These are phyloP conservation scores for Flexamia atlantica DNA, from an alignment of 2,888 invertebrate genomes.

Conservation along the genomic window DNA sequence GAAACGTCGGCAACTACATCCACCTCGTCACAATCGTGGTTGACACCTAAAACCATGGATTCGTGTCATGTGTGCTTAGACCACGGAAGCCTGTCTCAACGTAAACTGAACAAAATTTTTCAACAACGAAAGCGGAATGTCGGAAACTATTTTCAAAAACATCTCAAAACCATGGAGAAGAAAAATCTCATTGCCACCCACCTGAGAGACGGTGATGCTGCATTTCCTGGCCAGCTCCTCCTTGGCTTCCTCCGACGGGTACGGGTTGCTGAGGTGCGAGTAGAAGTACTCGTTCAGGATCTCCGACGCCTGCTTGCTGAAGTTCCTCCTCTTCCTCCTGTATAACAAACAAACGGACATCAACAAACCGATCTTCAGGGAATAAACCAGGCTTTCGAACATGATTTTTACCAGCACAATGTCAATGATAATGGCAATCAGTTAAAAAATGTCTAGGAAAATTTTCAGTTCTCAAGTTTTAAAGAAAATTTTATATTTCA, in stretches of 20 bases:
- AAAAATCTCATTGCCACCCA: conserved; percentile 73
- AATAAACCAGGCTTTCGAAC: neutral
- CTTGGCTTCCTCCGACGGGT: conserved; percentile 99
- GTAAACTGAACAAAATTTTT: too few species aligned
- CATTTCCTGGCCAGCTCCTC: conserved; percentile 99
- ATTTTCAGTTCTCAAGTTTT: too few species aligned
- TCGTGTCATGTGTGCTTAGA: too few species aligned
- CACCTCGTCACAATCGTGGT: too few species aligned
- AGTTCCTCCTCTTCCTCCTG: conserved; percentile 92
- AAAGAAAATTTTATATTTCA: too few species aligned
- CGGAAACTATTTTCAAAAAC: too few species aligned
- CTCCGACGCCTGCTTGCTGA: conserved; percentile 99
- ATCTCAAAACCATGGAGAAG: too few species aligned
- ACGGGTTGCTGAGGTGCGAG: conserved; percentile 99
- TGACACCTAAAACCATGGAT: too few species aligned
- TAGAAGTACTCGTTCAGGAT: conserved; percentile 99
- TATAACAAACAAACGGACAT: neutral
- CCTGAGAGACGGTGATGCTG: conserved; percentile 98
- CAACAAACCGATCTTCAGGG: neutral
- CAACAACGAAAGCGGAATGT: too few species aligned
- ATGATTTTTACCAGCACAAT: neutral
- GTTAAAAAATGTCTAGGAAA: too few species aligned
- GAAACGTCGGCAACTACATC: too few species aligned
- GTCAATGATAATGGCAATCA: neutral
- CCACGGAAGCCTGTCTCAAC: too few species aligned